Percentiles rank a stretch among this genome's conserved stretches.
phyloP scores from a whole-genome alignment of 2,888 invertebrate genomes.

The Labia minor region DNA sequence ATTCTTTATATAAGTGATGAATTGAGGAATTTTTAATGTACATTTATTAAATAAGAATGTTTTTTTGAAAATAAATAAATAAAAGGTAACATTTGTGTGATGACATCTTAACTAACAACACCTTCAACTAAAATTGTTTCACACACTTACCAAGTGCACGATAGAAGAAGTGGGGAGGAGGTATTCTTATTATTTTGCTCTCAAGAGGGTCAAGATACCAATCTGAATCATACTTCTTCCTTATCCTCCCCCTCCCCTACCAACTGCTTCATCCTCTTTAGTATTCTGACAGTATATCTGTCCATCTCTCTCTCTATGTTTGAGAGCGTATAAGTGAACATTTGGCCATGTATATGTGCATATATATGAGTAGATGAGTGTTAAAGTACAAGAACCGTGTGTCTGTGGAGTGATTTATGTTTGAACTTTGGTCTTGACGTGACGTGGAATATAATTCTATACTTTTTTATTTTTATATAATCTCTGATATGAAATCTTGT shows the following conservation, averaged over 20 bases:
- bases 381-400: conserved; percentile 13
- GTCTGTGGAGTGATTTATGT: not conserved
- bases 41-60: no score
- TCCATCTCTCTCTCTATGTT: not conserved
- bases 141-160: not conserved
- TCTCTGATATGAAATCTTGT: conserved; percentile 2
- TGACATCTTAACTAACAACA: not conserved
- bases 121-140: not conserved
- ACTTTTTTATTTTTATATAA: conserved; percentile 1
- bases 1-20: no score
- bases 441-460: conserved; percentile 13
- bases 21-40: no score
- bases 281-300: not conserved
- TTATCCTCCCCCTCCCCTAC: not conserved
- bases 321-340: no score
- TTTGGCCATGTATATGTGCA: not conserved
- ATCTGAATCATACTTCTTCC: not conserved
- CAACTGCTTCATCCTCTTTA: not conserved
- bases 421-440: conserved; percentile 5
- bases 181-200: not conserved
- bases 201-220: not conserved
- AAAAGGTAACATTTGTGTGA: no score
- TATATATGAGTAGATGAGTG: not conserved
- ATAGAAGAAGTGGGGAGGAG: no score
- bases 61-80: no score